Conservation (phyloP, 23 tunicate genomes). For the Styela clava region DNA sequence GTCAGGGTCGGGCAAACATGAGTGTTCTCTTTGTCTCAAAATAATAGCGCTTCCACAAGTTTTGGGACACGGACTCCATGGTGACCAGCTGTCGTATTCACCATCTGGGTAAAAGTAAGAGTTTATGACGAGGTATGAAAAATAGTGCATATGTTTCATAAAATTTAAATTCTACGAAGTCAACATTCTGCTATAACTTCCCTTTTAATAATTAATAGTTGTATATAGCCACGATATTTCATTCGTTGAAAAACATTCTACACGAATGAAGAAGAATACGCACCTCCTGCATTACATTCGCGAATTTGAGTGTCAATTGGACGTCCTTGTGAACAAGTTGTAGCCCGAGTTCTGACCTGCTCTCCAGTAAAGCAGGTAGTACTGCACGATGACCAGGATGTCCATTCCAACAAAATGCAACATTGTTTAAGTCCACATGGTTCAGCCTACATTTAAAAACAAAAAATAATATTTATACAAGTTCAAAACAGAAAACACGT, state of each 20-base stretch:
- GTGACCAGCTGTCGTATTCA: conserved; percentile 39
- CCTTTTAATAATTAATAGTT: conserved; percentile 22
- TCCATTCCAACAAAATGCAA: conserved; percentile 50
- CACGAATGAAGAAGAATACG: background rate
- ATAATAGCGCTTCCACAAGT: conserved; percentile 66
- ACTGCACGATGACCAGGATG: conserved; percentile 56
- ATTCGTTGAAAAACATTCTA: background rate
- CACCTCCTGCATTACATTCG: conserved; percentile 79
- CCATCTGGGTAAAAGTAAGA: conserved; percentile 34
- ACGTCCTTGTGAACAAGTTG: conserved; percentile 39
- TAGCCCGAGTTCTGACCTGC: conserved; percentile 33
- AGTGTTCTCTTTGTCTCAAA: conserved; percentile 50
- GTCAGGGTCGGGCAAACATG: conserved; percentile 39
- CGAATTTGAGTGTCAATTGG: conserved; percentile 49
- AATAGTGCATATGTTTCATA: no score
- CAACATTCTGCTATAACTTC: no score
- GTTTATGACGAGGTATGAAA: no score
- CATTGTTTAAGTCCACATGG: conserved; percentile 43
- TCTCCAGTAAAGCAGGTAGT: conserved; percentile 56
- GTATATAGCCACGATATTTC: background rate
- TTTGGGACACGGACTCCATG: conserved; percentile 76
- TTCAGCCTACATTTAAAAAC: conserved; percentile 13
- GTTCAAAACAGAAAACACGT: background rate
- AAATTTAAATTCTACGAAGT: no score
- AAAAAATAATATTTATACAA: no score